Percentiles rank a stretch among this genome's conserved stretches.
phyloP scores from a whole-genome alignment of 2,113 vertebrate genomes.

The Climacteris rufus region DNA sequence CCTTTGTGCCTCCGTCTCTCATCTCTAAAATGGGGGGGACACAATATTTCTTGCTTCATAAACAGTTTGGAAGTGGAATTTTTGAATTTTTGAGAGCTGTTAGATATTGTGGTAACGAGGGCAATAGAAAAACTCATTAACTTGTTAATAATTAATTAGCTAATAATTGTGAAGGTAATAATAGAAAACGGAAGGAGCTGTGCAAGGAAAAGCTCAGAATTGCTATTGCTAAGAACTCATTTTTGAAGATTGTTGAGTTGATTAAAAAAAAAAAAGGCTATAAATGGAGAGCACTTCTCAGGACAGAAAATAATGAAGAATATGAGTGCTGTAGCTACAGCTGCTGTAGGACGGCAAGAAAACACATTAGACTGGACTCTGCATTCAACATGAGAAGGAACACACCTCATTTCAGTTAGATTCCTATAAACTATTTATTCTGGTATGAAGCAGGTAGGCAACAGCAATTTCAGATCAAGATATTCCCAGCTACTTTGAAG shows the following conservation, averaged over 20 bases:
- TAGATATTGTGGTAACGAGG: conserved; percentile 1
- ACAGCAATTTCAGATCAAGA: conserved; percentile 51
- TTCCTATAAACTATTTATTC: conserved; percentile 17
- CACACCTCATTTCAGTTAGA: conserved; percentile 16
- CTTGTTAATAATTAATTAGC: conserved; percentile 53
- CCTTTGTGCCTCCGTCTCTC: not conserved
- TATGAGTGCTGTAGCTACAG: not conserved
- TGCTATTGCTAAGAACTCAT: not conserved
- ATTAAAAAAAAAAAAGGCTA: not conserved
- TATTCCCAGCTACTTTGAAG: conserved; percentile 30
- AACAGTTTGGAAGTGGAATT: not conserved
- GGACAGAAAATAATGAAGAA: not conserved
- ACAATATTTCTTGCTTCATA: not conserved
- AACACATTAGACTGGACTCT: not conserved
- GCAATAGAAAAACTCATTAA: conserved; percentile 34
- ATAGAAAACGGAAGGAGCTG: conserved; percentile 9
- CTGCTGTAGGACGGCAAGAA: not conserved
- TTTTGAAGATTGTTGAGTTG: not conserved
- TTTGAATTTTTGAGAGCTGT: not conserved
- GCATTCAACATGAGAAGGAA: not conserved
- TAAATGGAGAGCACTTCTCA: not conserved
- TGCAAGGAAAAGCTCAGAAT: not conserved
- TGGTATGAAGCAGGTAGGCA: not conserved
- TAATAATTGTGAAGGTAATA: conserved; percentile 36
- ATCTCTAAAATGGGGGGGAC: not conserved